Percentiles rank a stretch among this genome's conserved stretches.
phyloP scores from a whole-genome alignment of 2,797 vertebrate species.

The Taeniopygia guttata region DNA sequence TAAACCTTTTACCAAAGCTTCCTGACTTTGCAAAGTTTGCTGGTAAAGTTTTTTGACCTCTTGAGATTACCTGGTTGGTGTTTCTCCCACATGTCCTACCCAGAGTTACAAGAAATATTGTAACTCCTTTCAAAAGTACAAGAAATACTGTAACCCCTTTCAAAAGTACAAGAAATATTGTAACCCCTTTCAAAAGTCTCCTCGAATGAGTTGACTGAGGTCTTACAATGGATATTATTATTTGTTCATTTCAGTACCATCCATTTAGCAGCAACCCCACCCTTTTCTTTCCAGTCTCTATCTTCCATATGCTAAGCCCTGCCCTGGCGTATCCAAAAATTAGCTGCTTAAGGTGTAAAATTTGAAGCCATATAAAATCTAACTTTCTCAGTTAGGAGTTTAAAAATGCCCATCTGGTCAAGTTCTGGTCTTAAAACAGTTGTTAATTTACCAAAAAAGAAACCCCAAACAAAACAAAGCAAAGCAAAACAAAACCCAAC shows the following conservation, averaged over 20 bases:
- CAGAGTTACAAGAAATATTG: background rate
- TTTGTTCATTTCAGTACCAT: background rate
- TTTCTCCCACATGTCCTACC: background rate
- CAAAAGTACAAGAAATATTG: background rate
- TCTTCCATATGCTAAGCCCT: background rate
- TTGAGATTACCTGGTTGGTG: background rate
- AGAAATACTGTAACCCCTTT: background rate
- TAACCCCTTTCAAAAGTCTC: background rate
- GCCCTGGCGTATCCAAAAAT: background rate
- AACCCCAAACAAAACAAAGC: background rate
- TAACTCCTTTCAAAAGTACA: background rate
- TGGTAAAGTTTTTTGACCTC: background rate
- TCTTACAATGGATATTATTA: background rate
- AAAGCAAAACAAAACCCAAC: background rate
- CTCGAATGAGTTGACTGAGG: rapidly evolving
- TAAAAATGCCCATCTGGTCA: background rate
- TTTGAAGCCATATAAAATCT: background rate
- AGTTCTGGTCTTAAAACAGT: background rate
- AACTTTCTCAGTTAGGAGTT: background rate
- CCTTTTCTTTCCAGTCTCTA: background rate
- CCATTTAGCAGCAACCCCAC: background rate
- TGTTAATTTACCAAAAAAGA: rapidly evolving
- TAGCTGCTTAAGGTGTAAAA: background rate
- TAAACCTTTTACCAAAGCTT: background rate
- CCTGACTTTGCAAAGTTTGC: background rate